Base-by-base conservation (phyloP, 1,140 invertebrate genomes). In the Theocolax elegans region DNA sequence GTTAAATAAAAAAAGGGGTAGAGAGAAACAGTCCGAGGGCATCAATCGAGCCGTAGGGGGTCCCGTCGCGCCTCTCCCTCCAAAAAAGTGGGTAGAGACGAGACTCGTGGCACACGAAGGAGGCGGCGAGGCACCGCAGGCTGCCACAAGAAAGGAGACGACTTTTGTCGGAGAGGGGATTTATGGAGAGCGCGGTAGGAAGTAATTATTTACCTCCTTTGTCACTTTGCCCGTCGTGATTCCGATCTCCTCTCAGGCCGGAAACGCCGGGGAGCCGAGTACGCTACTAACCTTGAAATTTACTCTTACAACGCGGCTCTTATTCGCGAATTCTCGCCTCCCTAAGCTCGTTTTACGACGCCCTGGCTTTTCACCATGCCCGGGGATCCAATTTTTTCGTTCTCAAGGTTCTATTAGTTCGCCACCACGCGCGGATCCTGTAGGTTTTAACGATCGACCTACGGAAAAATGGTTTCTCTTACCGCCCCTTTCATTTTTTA, bases 191-290 rank as follows among this genome's bases (percentile, higher is more conserved):
- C 19, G 68, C 60, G 40, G 68, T 71, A 71, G 68, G 68, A 71
- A 71, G 68, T 71, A 64, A 64, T 71, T 71, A 71, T 71, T 71
- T 71, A 65, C 42, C 60, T 71, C 60, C 68, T 64, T 71, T 64
- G 68, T 71, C 68, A 71, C 42, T 71, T 38, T 1, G 21, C 51
- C 38, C 67, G 46, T 63, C 51, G 46, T 40, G 59, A 70, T 70
- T 64, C 60, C 60, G 60, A 71, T 70, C 58, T 60, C 15, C 25
- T 46, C 15, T 25, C 4, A 35, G 31, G 51, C 23, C 51, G 51
- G 51, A 54, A 54, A 31, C 51, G 12, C 10, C 12, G 6, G 17
- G 48, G 48, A 29, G 40, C 8, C 17, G 17, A 35, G 27, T 21
- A 58, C 35, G 15, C 29, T 8, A 21, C 21, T 44, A 54, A 69